Evolutionary conservation across 2,888 invertebrate genomes (phyloP).

Genomic region (Machimus rusticus): DNA sequence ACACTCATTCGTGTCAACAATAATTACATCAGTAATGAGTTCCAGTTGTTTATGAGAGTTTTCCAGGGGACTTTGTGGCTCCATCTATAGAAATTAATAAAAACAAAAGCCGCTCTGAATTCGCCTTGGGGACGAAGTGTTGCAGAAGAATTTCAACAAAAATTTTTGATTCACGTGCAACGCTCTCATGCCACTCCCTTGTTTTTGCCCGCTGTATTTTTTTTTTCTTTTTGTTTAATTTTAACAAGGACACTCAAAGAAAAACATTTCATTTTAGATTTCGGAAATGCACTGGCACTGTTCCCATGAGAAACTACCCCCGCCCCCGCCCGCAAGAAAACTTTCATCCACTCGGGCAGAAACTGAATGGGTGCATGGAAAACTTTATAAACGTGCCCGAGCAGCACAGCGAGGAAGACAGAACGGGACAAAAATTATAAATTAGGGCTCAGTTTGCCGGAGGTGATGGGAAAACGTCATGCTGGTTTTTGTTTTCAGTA

Average conservation of each 20-base stretch:
- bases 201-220: background rate
- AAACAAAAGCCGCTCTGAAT: background rate
- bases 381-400: background rate
- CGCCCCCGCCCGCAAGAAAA: background rate
- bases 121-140: background rate
- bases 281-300: background rate
- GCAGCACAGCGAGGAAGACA: background rate
- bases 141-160: background rate
- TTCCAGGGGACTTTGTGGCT: background rate
- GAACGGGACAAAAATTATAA: background rate
- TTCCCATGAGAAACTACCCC: background rate
- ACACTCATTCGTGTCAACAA: conserved; percentile 22
- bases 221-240: background rate
- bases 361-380: background rate
- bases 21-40: conserved; percentile 21
- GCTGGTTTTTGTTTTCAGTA: background rate
- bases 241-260: background rate
- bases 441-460: background rate
- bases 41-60: conserved; percentile 21
- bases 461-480: background rate
- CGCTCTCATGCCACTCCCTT: background rate
- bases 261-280: background rate
- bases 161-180: background rate
- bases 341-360: background rate
- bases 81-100: conserved; percentile 9